Conservation (phyloP, 2,797 vertebrate genomes). For the Peromyscus eremicus region DNA sequence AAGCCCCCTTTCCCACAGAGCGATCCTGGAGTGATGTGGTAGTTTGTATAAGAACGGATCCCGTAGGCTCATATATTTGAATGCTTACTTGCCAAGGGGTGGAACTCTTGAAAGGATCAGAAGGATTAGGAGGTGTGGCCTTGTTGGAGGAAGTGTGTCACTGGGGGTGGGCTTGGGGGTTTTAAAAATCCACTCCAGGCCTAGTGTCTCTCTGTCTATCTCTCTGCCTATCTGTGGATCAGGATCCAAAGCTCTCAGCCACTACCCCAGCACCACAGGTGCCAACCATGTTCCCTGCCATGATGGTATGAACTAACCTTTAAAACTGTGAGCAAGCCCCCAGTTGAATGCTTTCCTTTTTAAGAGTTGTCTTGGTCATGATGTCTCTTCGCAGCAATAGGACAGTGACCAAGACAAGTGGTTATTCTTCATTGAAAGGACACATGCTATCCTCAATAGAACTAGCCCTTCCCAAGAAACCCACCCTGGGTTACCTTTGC, state of each 20-base stretch:
- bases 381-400: neutral
- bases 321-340: neutral
- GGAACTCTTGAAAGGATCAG: neutral
- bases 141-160: neutral
- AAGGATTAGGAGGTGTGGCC: neutral
- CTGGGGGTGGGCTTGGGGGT: neutral
- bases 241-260: neutral
- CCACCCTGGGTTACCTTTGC: neutral
- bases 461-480: neutral
- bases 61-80: neutral
- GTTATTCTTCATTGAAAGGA: rapidly evolving
- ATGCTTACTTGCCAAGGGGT: neutral
- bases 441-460: rapidly evolving
- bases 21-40: too few relatives aligned
- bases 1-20: neutral
- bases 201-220: neutral
- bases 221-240: neutral
- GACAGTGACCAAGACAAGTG: neutral
- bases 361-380: neutral
- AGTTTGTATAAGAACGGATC: too few relatives aligned
- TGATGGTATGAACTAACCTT: neutral
- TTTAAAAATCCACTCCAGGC: neutral
- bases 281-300: neutral
- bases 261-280: too few relatives aligned
- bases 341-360: neutral